Conservation (phyloP, 37 sponge, comb jelly and placozoan genomes). For the Axinella damicornis region DNA sequence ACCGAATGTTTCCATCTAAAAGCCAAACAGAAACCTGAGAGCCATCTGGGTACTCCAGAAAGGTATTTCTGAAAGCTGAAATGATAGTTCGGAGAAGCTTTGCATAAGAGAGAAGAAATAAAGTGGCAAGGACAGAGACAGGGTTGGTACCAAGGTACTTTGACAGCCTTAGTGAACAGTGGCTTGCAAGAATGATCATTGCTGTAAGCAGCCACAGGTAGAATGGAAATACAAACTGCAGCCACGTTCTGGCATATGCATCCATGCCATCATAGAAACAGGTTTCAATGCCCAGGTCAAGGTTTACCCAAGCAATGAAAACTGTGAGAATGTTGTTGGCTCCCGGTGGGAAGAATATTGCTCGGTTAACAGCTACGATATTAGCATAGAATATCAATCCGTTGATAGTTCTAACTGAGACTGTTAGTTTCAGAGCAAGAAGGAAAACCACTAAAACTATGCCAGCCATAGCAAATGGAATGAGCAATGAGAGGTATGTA, state of each 20-base stretch:
- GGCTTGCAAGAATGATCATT: background rate
- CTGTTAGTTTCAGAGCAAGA: too few relatives aligned
- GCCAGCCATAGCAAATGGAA: too few relatives aligned
- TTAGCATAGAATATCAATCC: too few relatives aligned
- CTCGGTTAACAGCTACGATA: too few relatives aligned
- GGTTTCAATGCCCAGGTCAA: slow-evolving; percentile 46
- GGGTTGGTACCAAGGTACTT: slow-evolving; percentile 5
- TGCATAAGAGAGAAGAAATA: slow-evolving; percentile 24
- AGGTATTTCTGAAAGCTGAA: background rate
- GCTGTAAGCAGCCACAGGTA: slow-evolving; percentile 4
- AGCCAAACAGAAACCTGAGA: slow-evolving; percentile 1
- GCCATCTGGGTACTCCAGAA: background rate
- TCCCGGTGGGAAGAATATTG: too few relatives aligned
- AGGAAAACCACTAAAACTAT: too few relatives aligned
- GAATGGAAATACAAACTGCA: slow-evolving; percentile 44
- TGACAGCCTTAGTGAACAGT: background rate
- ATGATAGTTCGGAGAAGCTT: slow-evolving; percentile 30
- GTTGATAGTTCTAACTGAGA: too few relatives aligned
- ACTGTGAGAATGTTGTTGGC: background rate
- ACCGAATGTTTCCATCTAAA: slow-evolving; percentile 17
- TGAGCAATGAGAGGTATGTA: too few relatives aligned
- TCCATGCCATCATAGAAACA: slow-evolving; percentile 45
- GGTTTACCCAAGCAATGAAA: slow-evolving; percentile 47
- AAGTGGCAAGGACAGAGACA: slow-evolving; percentile 18
- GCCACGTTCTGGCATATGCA: slow-evolving; percentile 31